These are phyloP conservation scores for Syrmaticus mikado DNA, from an alignment of 2,113 vertebrate species.

Conservation along the genomic window DNA sequence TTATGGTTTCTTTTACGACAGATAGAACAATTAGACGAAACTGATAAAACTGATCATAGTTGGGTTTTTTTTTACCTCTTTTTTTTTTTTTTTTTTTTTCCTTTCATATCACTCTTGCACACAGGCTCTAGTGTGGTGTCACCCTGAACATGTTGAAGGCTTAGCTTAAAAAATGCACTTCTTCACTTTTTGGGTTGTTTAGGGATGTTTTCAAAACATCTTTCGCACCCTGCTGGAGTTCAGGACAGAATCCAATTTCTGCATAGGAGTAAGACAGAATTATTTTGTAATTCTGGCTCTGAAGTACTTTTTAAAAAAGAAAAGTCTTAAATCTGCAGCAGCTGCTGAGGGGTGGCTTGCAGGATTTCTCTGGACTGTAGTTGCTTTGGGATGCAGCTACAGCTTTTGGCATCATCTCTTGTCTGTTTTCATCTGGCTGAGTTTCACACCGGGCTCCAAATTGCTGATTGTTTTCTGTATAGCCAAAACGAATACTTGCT, in stretches of 20 bases:
- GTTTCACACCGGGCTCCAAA: slow-evolving; percentile 8
- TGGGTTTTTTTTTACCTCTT: background rate
- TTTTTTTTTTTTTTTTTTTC: background rate
- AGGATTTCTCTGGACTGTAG: background rate
- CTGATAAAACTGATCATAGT: background rate
- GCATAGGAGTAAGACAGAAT: background rate
- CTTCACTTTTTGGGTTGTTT: background rate
- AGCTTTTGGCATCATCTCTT: background rate
- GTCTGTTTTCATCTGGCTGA: background rate
- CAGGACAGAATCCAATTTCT: background rate
- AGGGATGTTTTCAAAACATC: background rate
- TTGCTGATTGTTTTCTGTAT: background rate
- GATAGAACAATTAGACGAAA: background rate
- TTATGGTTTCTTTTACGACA: background rate
- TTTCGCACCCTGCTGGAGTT: background rate
- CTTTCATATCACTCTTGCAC: background rate
- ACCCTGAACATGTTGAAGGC: background rate
- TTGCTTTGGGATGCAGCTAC: background rate
- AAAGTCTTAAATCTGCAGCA: background rate
- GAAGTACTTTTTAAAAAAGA: background rate
- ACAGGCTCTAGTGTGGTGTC: background rate
- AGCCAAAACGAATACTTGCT: background rate
- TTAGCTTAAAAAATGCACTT: background rate
- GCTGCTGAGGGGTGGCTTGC: slow-evolving; percentile 8
- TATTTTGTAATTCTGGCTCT: background rate